Base-by-base conservation (phyloP, 2,888 invertebrate species). In the Leptinotarsa rubiginosa region DNA sequence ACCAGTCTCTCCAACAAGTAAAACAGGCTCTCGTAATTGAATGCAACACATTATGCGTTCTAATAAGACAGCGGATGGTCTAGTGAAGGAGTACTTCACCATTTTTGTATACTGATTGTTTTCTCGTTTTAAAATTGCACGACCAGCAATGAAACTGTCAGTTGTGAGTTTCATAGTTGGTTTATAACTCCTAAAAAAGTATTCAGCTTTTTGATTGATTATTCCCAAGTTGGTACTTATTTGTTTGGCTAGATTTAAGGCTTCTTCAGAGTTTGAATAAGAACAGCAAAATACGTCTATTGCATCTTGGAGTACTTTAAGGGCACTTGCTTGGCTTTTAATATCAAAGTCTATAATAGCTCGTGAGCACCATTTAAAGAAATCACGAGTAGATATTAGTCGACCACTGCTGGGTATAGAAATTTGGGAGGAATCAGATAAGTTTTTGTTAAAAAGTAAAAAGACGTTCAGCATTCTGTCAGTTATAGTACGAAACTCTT, bases 1-100 rank as follows among this genome's bases (percentile, higher is more conserved):
- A 65, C 99, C 99, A 0, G 99, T 99, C 89, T 99, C 99, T 47
- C 99, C 99, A 0, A 99, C 98, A 7, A 99, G 89, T 5, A 99
- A 89, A 1, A 98, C 95, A 0, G 99, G 97, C 86, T 99, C 99
- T 67, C 92, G 92, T 68, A 94, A 91, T 0, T 89, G 89, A 0
- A 98, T 92, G 84, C 96, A 96, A 76, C 95, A 94, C 22, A 96
- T 93, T 69, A 99, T 93, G 31, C 94, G 91, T 88, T 99, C 99
- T 56, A 99, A 88, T 65, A 97, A 89, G 84, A 93, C 93, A 0
- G 94, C 91, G 0, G 96, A 92, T 72, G 94, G 93, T 50, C 95
- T 91, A 0, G 97, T 97, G 83, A 95, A 95, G 0, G 95, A 96
- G 88, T 95, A 97, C 31, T 92, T 93, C 0, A 85, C 80, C 41